Evolutionary conservation across 37 sponge, comb jelly and placozoan genomes (phyloP).

Genomic region (Cliona cf. orientalis): DNA sequence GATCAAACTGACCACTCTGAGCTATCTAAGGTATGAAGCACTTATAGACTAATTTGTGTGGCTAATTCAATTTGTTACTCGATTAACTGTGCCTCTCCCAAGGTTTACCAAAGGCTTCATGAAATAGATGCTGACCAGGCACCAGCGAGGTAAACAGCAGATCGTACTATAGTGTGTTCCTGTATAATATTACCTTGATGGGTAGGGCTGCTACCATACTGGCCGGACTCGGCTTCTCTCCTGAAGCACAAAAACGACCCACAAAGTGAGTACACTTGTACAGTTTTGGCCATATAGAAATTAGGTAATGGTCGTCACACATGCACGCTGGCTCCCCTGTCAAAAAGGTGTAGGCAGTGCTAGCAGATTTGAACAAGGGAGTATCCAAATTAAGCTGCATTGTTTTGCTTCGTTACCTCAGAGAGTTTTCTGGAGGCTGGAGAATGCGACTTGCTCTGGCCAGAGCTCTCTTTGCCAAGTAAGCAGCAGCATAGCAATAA

Average conservation of each 20-base stretch:
- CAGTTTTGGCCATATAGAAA: too few species aligned
- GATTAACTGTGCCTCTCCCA: not conserved
- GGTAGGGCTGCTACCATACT: conserved; percentile 67
- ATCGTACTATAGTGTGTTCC: not conserved
- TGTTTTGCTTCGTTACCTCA: conserved; percentile 14
- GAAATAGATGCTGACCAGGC: conserved; percentile 93
- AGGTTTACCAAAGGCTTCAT: conserved; percentile 75
- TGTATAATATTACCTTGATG: not conserved
- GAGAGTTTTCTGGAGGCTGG: conserved; percentile 93
- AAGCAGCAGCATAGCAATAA: not conserved
- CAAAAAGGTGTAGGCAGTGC: too few species aligned
- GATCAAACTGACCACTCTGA: too few species aligned
- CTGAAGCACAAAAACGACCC: conserved; percentile 60
- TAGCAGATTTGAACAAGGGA: too few species aligned
- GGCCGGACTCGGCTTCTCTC: conserved; percentile 83
- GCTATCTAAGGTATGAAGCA: not conserved
- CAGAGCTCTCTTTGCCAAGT: conserved; percentile 83
- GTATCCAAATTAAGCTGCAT: too few species aligned
- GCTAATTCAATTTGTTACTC: not conserved
- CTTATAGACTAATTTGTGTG: not conserved
- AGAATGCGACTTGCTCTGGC: conserved; percentile 93
- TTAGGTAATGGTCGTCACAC: too few species aligned
- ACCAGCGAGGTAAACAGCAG: conserved; percentile 55
- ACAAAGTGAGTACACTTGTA: conserved; percentile 78
- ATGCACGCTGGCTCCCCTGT: too few species aligned